Base-by-base conservation (phyloP, 2,113 vertebrate genomes). In the Redunca redunca region DNA sequence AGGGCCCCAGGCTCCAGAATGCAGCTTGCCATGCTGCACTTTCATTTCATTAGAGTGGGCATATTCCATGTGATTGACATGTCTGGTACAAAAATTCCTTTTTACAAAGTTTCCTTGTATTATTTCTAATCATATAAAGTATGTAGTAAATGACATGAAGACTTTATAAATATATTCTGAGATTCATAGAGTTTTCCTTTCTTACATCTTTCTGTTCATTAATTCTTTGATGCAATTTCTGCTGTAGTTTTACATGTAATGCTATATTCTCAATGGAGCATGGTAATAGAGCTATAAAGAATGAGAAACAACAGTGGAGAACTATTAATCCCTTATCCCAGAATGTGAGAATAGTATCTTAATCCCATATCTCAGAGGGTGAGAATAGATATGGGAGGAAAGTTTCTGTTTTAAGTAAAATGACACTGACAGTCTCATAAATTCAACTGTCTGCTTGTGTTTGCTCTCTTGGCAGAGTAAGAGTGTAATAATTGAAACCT, bases 251-350 rank as follows among this genome's bases (percentile, higher is more conserved):
- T 95, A 97, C 86, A 93, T 90, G 97, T 93, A 97, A 97, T 90
- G 53, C n/a, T 96, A 97, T 98, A 97, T 89, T 90, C 96, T 97
- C 97, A 80, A 43, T 74, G 91, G 94, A 97, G 26, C 55, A 90
- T 30, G 94, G 58, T 94, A 96, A 97, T 94, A 96, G 89, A 98
- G 94, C 89, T 94, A 95, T 98, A 97, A 98, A 97, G 80, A 93
- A 95, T 96, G 93, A 98, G 90, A 92, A 97, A 97, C 95, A 97
- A 97, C 91, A 98, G 67, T 87, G 83, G 28, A 96, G 92, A 95
- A 96, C 89, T 91, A 98, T 97, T 95, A 97, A 97, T 97, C 88
- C 80, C 62, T 92, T 96, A 95, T 84, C 82, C 89, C 53, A 95
- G 88, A 97, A 94, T 81, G 91, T 96, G 95, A 96, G 88, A 95